Base-by-base conservation (phyloP, 2,888 invertebrate species). In the Shargacucullia verbasci region DNA sequence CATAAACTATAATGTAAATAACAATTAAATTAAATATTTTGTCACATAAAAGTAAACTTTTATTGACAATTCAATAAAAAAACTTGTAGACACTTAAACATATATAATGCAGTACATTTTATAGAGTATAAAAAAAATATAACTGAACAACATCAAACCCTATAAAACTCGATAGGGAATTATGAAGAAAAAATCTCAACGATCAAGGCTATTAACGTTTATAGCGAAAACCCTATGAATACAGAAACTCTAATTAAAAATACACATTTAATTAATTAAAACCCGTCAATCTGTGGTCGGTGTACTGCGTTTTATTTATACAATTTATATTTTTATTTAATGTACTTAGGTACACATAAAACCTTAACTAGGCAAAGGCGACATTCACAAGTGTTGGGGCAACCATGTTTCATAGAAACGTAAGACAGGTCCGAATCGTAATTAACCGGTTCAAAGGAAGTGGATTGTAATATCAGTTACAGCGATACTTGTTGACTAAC, bases 311-410 rank as follows among this genome's bases (percentile, higher is more conserved):
- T 41, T 35, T 47, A 50, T 49, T 11, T 11, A 39, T 53, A 29
- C 31, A 50, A 56, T 53, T 55, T 45, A 60, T 47, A 60, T 53
- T 54, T 53, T 55, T 63, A 59, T 25, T n/a, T 54, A 61, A 52
- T 57, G 72, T 80, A 74, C 76, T 79, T 74, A 79, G 68, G 75
- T 63, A 72, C 53, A 79, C 58, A 79, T 76, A 79, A 72, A 63
- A 75, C 71, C 50, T 60, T 58, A 73, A 72, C 72, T 74, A 75
- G 73, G 66, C 73, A 59, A 65, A 64, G 49, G 53, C 61, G 71
- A 76, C 81, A 78, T 82, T 76, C 76, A 80, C 77, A 80, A 79
- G 73, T 70, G 39, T 27, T 74, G 20, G 9, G 47, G 73, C 62
- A 62, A 65, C 84, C 74, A 81, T 70, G 56, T 48, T 66, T 66